Percentiles rank a stretch among this genome's conserved stretches.
phyloP scores from a whole-genome alignment of 2,888 invertebrate species.

The Opisthograptis luteolata region DNA sequence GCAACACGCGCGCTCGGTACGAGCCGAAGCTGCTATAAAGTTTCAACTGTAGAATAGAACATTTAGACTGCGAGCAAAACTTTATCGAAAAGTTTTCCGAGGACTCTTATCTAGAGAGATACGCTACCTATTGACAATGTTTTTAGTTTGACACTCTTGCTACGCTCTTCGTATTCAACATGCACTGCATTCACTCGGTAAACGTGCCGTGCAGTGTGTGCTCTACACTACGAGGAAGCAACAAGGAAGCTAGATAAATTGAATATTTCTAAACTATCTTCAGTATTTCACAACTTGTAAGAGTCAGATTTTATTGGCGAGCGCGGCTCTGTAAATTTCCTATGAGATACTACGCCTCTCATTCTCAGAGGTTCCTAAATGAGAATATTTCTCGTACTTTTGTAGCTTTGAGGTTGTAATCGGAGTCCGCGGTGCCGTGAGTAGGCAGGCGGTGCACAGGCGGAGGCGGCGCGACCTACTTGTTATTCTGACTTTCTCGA shows the following conservation, averaged over 20 bases:
- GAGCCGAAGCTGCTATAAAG: no score
- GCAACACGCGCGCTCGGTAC: no score
- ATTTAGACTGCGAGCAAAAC: no score
- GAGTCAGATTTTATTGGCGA: slow-evolving; percentile 34
- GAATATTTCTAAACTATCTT: neutral
- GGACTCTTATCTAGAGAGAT: no score
- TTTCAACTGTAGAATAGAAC: no score
- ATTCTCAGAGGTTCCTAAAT: slow-evolving; percentile 19
- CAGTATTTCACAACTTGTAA: slow-evolving; percentile 3
- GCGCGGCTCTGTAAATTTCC: slow-evolving; percentile 44
- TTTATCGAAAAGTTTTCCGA: no score
- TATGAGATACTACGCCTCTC: slow-evolving; percentile 41
- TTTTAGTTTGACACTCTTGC: no score
- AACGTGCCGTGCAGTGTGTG: no score
- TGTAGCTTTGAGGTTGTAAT: slow-evolving; percentile 14
- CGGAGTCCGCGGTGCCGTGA: slow-evolving; percentile 7
- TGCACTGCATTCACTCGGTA: no score
- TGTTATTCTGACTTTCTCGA: slow-evolving; percentile 1
- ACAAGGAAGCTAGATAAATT: neutral
- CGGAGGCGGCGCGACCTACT: slow-evolving; percentile 5
- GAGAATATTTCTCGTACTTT: slow-evolving; percentile 20
- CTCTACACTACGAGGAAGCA: neutral
- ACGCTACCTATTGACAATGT: no score
- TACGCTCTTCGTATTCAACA: no score
- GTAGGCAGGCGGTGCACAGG: no score